phyloP scores from a whole-genome alignment of 2,797 vertebrate species.

The Sebastes miniatus region DNA sequence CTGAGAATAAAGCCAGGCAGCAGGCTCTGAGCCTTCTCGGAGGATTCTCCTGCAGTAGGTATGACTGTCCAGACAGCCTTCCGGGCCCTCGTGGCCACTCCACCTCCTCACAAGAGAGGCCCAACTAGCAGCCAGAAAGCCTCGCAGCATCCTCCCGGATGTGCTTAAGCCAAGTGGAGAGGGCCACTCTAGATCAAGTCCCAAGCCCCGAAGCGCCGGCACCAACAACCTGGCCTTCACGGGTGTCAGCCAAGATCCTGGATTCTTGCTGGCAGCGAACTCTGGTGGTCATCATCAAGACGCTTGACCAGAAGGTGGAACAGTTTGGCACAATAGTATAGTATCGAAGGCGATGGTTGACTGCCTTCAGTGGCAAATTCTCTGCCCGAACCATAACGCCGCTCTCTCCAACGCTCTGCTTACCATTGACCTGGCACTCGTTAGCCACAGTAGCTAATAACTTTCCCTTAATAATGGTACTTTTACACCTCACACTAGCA shows the following conservation, averaged over 20 bases:
- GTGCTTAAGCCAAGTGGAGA: constrained; percentile 21
- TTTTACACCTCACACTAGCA: constrained; percentile 16
- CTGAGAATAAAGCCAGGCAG: neutral
- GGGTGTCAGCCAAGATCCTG: constrained; percentile 21
- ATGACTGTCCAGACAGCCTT: neutral
- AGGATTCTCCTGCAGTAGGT: neutral
- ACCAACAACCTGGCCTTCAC: constrained; percentile 10
- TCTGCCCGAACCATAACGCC: neutral
- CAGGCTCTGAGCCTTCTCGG: neutral
- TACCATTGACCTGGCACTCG: constrained; percentile 15
- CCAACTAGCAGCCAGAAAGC: constrained; percentile 11
- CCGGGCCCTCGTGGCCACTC: neutral
- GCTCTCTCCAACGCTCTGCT: neutral
- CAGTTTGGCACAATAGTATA: neutral
- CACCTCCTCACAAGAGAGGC: constrained; percentile 2
- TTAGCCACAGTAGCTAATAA: constrained; percentile 17
- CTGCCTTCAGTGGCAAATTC: constrained; percentile 1
- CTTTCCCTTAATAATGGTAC: constrained; percentile 16
- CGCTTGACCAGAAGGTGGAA: constrained; percentile 13
- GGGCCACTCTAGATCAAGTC: neutral
- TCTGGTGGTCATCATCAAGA: constrained; percentile 4
- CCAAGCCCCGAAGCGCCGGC: neutral
- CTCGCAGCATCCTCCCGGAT: constrained; percentile 8
- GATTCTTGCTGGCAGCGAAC: neutral
- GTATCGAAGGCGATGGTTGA: neutral